Base-by-base conservation (phyloP, 35 echinoderm and acorn worm species). In the Heliocidaris tuberculata region DNA sequence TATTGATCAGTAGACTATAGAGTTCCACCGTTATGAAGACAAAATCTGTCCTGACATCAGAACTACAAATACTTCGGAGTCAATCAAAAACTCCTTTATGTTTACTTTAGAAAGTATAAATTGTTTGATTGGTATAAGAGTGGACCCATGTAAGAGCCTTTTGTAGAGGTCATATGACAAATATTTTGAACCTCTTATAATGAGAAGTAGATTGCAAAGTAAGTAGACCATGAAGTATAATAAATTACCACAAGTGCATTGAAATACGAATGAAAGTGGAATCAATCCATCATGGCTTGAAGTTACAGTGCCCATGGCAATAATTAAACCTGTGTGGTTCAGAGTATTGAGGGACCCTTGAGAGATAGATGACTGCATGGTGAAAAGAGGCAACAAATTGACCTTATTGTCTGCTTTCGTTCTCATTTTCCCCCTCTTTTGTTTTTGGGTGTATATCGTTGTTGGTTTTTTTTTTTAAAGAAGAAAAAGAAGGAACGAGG, bases 161-260 rank as follows among this genome's bases (percentile, higher is more conserved):
- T 87, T 30, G 11, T 15, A 19, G 17, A 89, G 47, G 87, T 15
- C 31, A 42, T 89, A 89, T 35, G 7, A 48, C 1, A 21, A 17
- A 89, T 89, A 89, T 78, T 78, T 42, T n/a, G 21, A 78, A 27
- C 21, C 27, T 7, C 21, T 13, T 78, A 78, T 78, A 78, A 78
- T 78, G 27, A 70, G 60, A 21, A 24, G 60, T 70, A 21, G 60
- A 78, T 78, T 78, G 65, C 27, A 7, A n/a, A 78, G 27, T 78
- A 78, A 78, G 21, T 78, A 78, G 65, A 78, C 65, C 65, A n/a
- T n/a, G 65, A 78, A 78, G 65, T n/a, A 78, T 78, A 78, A 78
- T 78, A 78, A 78, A 78, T 78, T n/a, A 78, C 65, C 65, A 78
- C 65, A n/a, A 78, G 65, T 78, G 65, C 65, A 7, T 19, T 21